phyloP scores from a whole-genome alignment of 30 jellyfish, hydroid and myxozoan genomes.

The Haliclystus octoradiatus region DNA sequence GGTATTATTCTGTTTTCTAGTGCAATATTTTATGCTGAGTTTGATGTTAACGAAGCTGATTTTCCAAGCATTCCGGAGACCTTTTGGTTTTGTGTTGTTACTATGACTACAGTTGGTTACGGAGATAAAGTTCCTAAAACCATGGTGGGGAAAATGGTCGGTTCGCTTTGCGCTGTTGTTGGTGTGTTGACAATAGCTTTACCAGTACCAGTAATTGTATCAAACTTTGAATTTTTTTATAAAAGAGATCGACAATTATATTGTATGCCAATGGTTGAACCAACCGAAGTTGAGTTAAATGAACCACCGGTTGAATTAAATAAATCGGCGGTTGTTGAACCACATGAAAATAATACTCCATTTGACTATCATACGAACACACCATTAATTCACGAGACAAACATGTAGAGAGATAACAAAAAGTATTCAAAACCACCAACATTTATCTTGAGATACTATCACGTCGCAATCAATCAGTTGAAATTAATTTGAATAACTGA shows the following conservation, averaged over 20 bases:
- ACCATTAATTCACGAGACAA: too few relatives aligned
- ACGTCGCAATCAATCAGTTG: too few relatives aligned
- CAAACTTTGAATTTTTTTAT: conserved; percentile 86
- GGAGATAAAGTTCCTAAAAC: conserved; percentile 89
- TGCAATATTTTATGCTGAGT: conserved; percentile 89
- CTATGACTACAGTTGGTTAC: conserved; percentile 97
- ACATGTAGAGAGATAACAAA: too few relatives aligned
- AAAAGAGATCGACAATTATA: conserved; percentile 60
- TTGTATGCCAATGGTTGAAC: conserved; percentile 4
- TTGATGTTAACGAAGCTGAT: conserved; percentile 44
- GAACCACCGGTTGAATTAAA: too few relatives aligned
- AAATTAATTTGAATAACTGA: too few relatives aligned
- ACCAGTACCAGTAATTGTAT: conserved; percentile 93
- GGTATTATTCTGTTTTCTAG: conserved; percentile 90
- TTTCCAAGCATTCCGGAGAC: conserved; percentile 75
- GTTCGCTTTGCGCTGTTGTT: conserved; percentile 89
- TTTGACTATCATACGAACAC: too few relatives aligned
- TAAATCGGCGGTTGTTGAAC: too few relatives aligned
- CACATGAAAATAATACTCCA: too few relatives aligned
- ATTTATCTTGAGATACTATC: too few relatives aligned
- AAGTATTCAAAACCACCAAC: too few relatives aligned
- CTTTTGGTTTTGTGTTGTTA: conserved; percentile 78
- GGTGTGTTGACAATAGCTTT: conserved; percentile 87
- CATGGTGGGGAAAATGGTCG: conserved; percentile 64
- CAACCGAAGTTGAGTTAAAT: too few relatives aligned